Evolutionary conservation across 2,888 invertebrate species (phyloP), one percentile per base, ranked within the genome.

Genomic region (Drosophila cognata): DNA sequence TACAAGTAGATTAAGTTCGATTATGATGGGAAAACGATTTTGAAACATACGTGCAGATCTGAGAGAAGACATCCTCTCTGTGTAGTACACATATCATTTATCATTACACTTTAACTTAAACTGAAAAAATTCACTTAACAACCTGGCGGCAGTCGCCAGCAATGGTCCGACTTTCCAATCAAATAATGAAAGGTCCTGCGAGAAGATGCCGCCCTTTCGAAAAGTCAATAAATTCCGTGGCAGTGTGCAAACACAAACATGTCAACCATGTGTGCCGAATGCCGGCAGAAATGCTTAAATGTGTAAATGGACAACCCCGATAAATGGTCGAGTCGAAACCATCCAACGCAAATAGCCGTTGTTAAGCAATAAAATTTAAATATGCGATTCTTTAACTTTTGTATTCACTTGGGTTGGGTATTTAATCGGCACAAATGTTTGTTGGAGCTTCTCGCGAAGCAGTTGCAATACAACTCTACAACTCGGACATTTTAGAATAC

Each of bases 211-310:
- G 55, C 52, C 67, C 59, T 65, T 78, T 60, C 56, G 59, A 68
- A 75, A 68, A 72, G 72, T 80, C 81, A 80, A 78, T 80, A 69
- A 76, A 72, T 52, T 69, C 50, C 43, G 11, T 56, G 55, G 55
- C 50, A 51, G 50, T 55, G 60, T 64, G 61, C n/a, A 18, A 25
- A 48, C 33, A 48, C 31, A 21, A 53, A 52, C 38, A 41, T 28
- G 53, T 36, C 29, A 48, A 48, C 33, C 59, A 36, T 73, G 57
- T 71, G 43, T 70, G 62, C 56, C 51, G 70, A 66, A 67, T 64
- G 63, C 72, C 46, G 46, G 41, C 16, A 50, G 76, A 41, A 46
- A 52, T 79, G 76, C 33, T 48, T n/a, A 62, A 67, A 64, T 71
- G 52, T 10, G 52, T 43, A 57, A 62, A 68, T 53, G 57, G 53